Evolutionary conservation across 2,113 vertebrate species (phyloP), one percentile per base, ranked within the genome.

Genomic region (Xiphophorus maculatus): DNA sequence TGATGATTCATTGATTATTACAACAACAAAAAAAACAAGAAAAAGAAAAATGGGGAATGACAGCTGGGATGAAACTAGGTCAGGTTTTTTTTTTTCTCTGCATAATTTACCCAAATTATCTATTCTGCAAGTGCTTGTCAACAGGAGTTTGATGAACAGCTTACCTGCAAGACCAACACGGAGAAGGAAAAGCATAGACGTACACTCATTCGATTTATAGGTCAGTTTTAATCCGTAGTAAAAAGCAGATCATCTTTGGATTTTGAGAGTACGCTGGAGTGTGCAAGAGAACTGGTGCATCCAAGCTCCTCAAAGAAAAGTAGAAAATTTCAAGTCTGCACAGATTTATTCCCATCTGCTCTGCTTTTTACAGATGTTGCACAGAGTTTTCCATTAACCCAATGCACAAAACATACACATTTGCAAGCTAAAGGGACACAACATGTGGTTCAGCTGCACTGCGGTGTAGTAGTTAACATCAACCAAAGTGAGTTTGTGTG

Each of bases 1-100:
- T 76, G 74, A 83, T 74, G 74, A 88, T 69, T 66, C 66, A 30
- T 83, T 72, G 78, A 86, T 86, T 79, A 78, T 27, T 14, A 51
- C 64, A 74, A n/a, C 32, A 30, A 30, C 30, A 30, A 37, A 37
- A 37, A 4, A 63, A 30, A 0, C 0, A 9, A 35, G 74, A 29
- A 60, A 0, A 27, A n/a, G 0, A 71, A 35, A n/a, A 19, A 37
- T 67, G 0, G 1, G 10, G 25, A 28, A 5, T 17, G 66, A 69
- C 9, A 42, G 2, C 22, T 63, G 48, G 48, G 51, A 40, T 51
- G 11, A n/a, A 76, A 44, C 33, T 6, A 33, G 37, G 19, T 68
- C 32, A 17, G 27, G 51, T 0, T 30, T 61, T 27, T 30, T 67
- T 11, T 63, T 44, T 29, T 17, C 33, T 51, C 6, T 3, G 14